These are phyloP conservation scores for Drosophila novamexicana DNA, from an alignment of 1,140 invertebrate genomes.

Conservation along the genomic window DNA sequence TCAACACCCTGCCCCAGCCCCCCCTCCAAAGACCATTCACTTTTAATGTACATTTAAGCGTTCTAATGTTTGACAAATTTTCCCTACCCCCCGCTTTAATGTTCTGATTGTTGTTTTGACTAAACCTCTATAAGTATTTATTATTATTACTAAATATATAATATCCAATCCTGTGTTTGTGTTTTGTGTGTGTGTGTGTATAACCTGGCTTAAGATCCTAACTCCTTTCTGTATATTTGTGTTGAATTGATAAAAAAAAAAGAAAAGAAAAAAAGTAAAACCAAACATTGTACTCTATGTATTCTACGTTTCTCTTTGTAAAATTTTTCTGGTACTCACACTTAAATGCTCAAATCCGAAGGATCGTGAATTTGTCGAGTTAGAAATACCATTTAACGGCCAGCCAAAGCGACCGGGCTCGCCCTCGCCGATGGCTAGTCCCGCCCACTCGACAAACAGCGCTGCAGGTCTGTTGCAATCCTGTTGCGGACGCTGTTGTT, in stretches of 20 bases:
- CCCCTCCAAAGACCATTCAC: slow-evolving; percentile 4
- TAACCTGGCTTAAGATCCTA: slow-evolving; percentile 35
- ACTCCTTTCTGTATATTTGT: slow-evolving; percentile 58
- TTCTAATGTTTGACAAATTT: slow-evolving; percentile 59
- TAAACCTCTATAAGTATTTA: slow-evolving; percentile 57
- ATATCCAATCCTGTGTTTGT: slow-evolving; percentile 51
- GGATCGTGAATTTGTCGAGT: slow-evolving; percentile 98
- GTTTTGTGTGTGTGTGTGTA: slow-evolving; percentile 43
- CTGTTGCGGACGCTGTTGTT: slow-evolving; percentile 93
- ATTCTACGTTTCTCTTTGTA: slow-evolving; percentile 81
- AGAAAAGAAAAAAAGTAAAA: slow-evolving; percentile 33
- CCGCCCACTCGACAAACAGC: slow-evolving; percentile 92
- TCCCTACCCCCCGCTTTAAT: slow-evolving; percentile 33
- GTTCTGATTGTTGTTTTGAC: slow-evolving; percentile 56
- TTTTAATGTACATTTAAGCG: slow-evolving; percentile 55
- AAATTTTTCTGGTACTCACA: slow-evolving; percentile 78
- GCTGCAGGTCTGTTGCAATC: slow-evolving; percentile 90
- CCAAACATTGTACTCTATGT: slow-evolving; percentile 76
- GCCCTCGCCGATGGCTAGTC: slow-evolving; percentile 93
- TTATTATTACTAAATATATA: slow-evolving; percentile 52
- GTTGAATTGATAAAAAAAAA: slow-evolving; percentile 52
- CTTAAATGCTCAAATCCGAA: slow-evolving; percentile 85
- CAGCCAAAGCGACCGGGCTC: slow-evolving; percentile 94
- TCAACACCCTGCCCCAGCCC: not conserved
- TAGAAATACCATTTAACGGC: slow-evolving; percentile 97